These are phyloP conservation scores for Thymelicus acteon DNA, from an alignment of 2,888 invertebrate species.

Conservation along the genomic window DNA sequence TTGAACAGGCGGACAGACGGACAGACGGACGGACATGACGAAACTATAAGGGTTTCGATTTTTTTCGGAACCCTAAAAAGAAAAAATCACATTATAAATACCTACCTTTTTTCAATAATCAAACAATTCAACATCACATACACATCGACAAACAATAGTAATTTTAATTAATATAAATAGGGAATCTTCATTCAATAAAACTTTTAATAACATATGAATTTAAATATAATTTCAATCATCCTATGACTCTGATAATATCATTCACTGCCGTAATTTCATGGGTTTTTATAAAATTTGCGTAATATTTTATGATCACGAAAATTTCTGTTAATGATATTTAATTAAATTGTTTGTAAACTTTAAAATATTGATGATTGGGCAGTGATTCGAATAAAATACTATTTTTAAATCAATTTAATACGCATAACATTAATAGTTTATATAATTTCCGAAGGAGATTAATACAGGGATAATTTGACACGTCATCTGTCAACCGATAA, in stretches of 20 bases:
- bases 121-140: neutral
- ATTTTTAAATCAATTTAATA: conserved; percentile 23
- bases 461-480: conserved; percentile 43
- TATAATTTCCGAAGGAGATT: conserved; percentile 35
- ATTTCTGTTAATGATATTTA: neutral
- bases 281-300: conserved; percentile 17
- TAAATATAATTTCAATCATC: conserved; percentile 1
- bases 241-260: neutral
- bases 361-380: conserved; percentile 19
- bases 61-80: too few relatives aligned
- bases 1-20: too few relatives aligned
- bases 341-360: conserved; percentile 6
- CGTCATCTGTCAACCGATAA: conserved; percentile 40
- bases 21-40: too few relatives aligned
- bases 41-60: too few relatives aligned
- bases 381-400: conserved; percentile 16
- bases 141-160: neutral
- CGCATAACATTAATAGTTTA: conserved; percentile 27
- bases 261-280: conserved; percentile 2
- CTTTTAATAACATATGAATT: neutral
- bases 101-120: neutral
- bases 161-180: neutral
- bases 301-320: neutral
- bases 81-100: neutral
- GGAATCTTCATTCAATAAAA: neutral